Evolutionary conservation across 2,797 vertebrate species (phyloP).

Genomic region (Adelosebastes latens): DNA sequence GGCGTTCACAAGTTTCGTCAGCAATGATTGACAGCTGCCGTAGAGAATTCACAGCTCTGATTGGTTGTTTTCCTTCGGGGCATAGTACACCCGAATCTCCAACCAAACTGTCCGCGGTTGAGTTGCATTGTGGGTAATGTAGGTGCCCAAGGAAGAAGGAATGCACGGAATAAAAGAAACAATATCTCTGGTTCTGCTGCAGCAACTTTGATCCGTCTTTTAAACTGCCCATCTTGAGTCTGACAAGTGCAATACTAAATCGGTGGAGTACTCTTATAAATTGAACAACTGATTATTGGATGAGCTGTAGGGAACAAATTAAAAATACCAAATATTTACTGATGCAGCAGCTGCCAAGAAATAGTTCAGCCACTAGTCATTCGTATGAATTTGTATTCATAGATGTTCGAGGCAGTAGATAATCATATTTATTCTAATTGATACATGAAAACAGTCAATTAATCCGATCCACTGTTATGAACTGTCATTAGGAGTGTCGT

Average conservation of each 20-base stretch:
- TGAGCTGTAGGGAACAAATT: background rate
- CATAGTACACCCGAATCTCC: background rate
- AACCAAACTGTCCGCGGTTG: background rate
- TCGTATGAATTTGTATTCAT: conserved; percentile 15
- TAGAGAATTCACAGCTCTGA: too few species aligned
- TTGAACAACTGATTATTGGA: background rate
- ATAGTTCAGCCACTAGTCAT: background rate
- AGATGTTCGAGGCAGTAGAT: conserved; percentile 48
- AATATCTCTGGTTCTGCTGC: background rate
- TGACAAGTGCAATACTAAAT: background rate
- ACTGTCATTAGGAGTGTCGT: conserved; percentile 67
- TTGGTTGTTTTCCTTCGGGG: too few species aligned
- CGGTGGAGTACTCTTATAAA: background rate
- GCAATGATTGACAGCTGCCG: too few species aligned
- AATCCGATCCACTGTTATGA: conserved; percentile 70
- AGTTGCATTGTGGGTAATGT: background rate
- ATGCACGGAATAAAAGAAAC: background rate
- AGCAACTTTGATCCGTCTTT: background rate
- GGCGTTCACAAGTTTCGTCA: too few species aligned
- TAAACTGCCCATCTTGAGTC: background rate
- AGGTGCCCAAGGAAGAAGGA: background rate
- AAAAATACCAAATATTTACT: conserved; percentile 6
- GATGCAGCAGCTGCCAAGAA: background rate
- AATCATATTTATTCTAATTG: conserved; percentile 69
- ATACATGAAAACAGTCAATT: conserved; percentile 71